phyloP scores from a whole-genome alignment of 2,113 vertebrate species.

The Microtus montanus region DNA sequence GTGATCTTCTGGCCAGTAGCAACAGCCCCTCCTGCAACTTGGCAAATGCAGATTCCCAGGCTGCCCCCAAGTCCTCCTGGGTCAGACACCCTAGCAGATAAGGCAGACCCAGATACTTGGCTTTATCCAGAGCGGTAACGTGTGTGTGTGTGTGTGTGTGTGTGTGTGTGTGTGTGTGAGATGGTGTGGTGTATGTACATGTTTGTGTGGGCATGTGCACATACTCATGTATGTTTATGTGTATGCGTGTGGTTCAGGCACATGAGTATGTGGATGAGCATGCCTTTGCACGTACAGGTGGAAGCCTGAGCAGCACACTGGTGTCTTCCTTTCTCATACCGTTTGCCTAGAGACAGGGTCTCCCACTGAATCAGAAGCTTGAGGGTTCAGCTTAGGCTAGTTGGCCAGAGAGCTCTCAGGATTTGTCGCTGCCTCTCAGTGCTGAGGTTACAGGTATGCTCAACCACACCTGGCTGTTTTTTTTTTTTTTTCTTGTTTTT shows the following conservation, averaged over 20 bases:
- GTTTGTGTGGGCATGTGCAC: background rate
- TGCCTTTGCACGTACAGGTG: background rate
- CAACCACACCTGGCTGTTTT: background rate
- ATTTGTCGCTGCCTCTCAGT: background rate
- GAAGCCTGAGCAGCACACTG: background rate
- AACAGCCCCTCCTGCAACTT: fast-evolving
- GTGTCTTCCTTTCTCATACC: background rate
- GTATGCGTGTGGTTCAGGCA: background rate
- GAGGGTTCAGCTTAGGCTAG: background rate
- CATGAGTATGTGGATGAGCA: background rate
- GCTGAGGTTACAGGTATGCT: background rate
- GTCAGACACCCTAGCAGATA: fast-evolving
- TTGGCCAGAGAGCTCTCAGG: background rate
- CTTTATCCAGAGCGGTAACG: background rate
- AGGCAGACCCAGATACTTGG: background rate
- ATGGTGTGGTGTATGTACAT: background rate
- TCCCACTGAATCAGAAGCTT: background rate
- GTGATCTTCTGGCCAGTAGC: background rate
- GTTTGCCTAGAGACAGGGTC: background rate
- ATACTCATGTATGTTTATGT: background rate
- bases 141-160: background rate
- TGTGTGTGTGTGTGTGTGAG: background rate
- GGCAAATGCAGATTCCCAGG: background rate
- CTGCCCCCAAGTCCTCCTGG: too few relatives aligned
- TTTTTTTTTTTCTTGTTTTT: too few relatives aligned